Conservation (phyloP, 2,113 vertebrate genomes). For the Platysternon megacephalum region DNA sequence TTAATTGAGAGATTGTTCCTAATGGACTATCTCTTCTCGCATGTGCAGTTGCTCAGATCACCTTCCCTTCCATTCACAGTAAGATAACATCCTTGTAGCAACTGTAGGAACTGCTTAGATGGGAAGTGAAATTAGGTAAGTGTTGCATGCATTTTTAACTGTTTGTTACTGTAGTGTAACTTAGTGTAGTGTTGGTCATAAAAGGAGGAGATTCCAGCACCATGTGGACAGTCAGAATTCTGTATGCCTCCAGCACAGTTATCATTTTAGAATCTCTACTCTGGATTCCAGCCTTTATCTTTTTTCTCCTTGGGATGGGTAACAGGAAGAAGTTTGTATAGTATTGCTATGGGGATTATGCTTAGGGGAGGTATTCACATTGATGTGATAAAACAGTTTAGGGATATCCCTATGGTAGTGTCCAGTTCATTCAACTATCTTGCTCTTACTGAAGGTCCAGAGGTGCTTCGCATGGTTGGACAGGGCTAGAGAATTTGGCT, state of each 20-base stretch:
- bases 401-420: not conserved
- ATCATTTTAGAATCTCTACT: not conserved
- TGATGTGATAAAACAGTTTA: not conserved
- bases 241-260: fast-evolving
- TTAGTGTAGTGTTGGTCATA: not conserved
- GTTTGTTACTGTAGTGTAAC: not conserved
- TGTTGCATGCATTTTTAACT: not conserved
- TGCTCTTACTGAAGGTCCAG: not conserved
- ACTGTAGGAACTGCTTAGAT: not conserved
- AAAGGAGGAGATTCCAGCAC: not conserved
- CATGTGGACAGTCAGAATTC: not conserved
- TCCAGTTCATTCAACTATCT: not conserved
- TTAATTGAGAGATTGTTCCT: not conserved
- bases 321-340: not conserved
- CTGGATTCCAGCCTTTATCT: not conserved
- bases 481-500: not conserved
- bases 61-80: not conserved
- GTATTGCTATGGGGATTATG: not conserved
- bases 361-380: not conserved
- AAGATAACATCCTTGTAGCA: not conserved
- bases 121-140: not conserved
- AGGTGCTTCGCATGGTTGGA: not conserved
- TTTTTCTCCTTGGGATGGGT: not conserved
- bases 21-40: not conserved
- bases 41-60: not conserved